Base-by-base conservation (phyloP, 1,140 invertebrate species). In the Eriosoma lanigerum region DNA sequence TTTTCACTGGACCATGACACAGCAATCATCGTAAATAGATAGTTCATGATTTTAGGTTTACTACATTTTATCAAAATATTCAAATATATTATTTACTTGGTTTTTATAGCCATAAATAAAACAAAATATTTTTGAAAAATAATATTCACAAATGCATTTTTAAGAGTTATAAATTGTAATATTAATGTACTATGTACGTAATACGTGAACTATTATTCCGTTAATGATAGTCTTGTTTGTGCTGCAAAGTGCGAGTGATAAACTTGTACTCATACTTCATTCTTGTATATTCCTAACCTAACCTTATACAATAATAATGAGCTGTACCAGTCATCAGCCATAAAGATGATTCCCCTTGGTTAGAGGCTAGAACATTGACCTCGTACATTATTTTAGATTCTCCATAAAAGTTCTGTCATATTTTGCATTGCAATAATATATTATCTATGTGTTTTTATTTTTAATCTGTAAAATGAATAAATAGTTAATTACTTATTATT, bases 271-370 rank as follows among this genome's bases (percentile, higher is more conserved):
- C 26, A 19, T 75, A 44, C n/a, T 19, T 56, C 32, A 56, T 56
- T 75, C 29, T 44, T 2, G n/a, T 19, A 32, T 50, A 1, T 21
- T 70, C 9, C 50, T 21, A 29, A 50, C 3, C 46, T 50, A 50
- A 54, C 32, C n/a, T 78, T 78, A 78, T 60, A 56, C 38, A 78
- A 78, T 60, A 78, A 78, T 60, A 78, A 58, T 78, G 56, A 78
- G 32, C 13, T 58, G 19, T 6, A 44, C n/a, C n/a, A 56, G 54
- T 56, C 15, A 26, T 38, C 32, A 52, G 68, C 24, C 24, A 24
- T 72, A 52, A 78, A 21, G 5, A 62, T n/a, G n/a, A n/a, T n/a
- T 60, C 60, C 72, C n/a, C 21, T 46, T 3, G 38, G 54, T 58
- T 58, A n/a, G 56, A 58, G 13, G 56, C 8, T 46, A 58, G 56